phyloP scores from a whole-genome alignment of 2,888 invertebrate genomes.

The Eucera pruinosa region DNA sequence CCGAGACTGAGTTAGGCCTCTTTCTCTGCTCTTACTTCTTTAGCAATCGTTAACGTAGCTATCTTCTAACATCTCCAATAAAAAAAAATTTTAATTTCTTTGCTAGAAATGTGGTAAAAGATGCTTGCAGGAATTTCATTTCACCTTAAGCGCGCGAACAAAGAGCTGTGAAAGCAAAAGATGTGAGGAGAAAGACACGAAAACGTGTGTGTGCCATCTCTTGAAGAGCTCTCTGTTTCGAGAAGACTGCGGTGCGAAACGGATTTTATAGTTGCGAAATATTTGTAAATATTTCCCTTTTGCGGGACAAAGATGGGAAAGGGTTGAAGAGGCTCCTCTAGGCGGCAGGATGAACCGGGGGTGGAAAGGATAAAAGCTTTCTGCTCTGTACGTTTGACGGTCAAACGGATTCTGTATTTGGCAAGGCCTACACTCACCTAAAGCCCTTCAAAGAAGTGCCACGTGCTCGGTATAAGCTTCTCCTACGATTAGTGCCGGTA shows the following conservation, averaged over 20 bases:
- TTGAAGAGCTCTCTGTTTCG: conserved; percentile 53
- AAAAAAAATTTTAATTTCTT: not conserved
- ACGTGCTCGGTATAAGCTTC: conserved; percentile 69
- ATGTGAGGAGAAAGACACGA: not conserved
- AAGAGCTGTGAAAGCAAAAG: conserved; percentile 7
- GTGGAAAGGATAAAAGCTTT: conserved; percentile 79
- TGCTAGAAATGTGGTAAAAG: not conserved
- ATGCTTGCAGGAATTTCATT: not conserved
- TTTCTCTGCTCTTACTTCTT: not conserved
- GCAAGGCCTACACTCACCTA: conserved; percentile 72
- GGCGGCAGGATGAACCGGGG: conserved; percentile 75
- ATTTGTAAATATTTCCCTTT: conserved; percentile 77
- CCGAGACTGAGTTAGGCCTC: conserved; percentile 3
- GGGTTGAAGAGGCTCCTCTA: conserved; percentile 69
- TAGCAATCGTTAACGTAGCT: not conserved
- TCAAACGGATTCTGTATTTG: conserved; percentile 80
- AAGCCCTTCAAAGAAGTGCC: conserved; percentile 79
- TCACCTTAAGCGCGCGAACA: conserved; percentile 6
- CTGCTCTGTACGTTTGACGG: conserved; percentile 78
- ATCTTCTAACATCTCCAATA: not conserved
- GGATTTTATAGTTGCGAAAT: conserved; percentile 72
- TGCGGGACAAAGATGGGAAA: conserved; percentile 54
- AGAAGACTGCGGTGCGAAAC: conserved; percentile 59
- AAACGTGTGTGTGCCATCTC: conserved; percentile 18
- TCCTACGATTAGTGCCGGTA: conserved; percentile 77